Percentiles rank a stretch among this genome's conserved stretches.
phyloP scores from a whole-genome alignment of 2,113 vertebrate genomes.

The Thomomys bottae region DNA sequence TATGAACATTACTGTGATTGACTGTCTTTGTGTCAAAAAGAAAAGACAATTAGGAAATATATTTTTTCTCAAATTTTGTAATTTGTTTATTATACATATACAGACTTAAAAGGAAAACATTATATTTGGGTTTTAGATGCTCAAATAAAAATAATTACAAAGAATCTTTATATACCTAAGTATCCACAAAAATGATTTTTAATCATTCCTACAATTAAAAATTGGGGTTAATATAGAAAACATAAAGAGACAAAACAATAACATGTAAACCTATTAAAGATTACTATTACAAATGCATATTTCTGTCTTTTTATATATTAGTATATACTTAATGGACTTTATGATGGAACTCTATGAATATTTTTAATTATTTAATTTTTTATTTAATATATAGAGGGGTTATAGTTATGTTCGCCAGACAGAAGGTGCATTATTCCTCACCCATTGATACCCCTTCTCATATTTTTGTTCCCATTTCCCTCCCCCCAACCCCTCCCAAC shows the following conservation, averaged over 20 bases:
- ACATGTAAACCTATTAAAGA: neutral
- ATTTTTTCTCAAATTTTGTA: neutral
- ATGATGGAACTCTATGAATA: neutral
- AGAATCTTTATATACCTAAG: neutral
- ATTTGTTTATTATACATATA: neutral
- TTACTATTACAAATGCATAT: neutral
- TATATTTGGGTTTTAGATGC: neutral
- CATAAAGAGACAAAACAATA: neutral
- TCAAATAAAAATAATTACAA: neutral
- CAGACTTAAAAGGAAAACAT: neutral
- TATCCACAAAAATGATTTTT: neutral
- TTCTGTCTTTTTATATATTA: neutral
- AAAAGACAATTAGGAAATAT: constrained; percentile 45
- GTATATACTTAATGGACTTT: neutral
- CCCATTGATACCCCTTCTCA: no score
- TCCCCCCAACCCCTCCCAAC: no score
- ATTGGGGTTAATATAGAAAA: neutral
- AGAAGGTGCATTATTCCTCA: no score
- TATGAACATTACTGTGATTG: neutral
- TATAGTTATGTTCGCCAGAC: no score
- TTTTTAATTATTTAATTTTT: no score
- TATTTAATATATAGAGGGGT: no score
- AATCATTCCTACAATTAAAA: neutral
- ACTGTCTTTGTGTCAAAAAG: constrained; percentile 11
- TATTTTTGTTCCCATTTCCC: no score